Base-by-base conservation (phyloP, 2,888 invertebrate species). In the Trypoxylon attenuatum region DNA sequence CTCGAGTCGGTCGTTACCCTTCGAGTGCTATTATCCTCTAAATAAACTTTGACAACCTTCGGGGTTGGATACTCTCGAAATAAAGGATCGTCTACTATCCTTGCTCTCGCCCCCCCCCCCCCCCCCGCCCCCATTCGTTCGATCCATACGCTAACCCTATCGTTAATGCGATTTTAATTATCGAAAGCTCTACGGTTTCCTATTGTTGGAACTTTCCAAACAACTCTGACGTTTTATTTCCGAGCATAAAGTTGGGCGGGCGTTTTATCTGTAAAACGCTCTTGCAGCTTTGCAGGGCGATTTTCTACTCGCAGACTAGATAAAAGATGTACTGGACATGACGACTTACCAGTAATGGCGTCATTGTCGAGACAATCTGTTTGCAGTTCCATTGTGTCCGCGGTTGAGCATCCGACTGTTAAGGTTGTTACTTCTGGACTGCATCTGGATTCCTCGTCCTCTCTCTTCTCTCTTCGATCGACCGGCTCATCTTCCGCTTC, bases 361-460 rank as follows among this genome's bases (percentile, higher is more conserved):
- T 92, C 92, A 58, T 91, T 90, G 78, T 91, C 90, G 65, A 91
- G 90, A 87, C 94, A 94, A 67, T 91, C 92, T 29, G 93, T 92
- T 80, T 91, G 91, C 82, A 94, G 93, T 87, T 94, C 94, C 92
- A 95, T 92, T 63, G 93, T 92, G 86, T 94, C 94, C 62, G 90
- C 89, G 33, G 92, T 91, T 79, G 91, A 92, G 85, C 94, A 94
- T 10, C 94, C 94, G 56, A 94, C 92, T 77, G 92, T 91, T 68
- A 94, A 89, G 79, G 91, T 91, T 64, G 91, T 91, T 82, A 92
- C 92, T 73, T 91, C 91, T 22, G 85, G 81, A 59, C 69, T 82
- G 64, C 87, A 87, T 50, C 80, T 79, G n/a, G 80, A 58, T 38
- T 79, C 64, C 19, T 82, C 81, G 50, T 83, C 82, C 53, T 81